Conservation (phyloP, 2,888 invertebrate genomes). For the Idaea biselata region DNA sequence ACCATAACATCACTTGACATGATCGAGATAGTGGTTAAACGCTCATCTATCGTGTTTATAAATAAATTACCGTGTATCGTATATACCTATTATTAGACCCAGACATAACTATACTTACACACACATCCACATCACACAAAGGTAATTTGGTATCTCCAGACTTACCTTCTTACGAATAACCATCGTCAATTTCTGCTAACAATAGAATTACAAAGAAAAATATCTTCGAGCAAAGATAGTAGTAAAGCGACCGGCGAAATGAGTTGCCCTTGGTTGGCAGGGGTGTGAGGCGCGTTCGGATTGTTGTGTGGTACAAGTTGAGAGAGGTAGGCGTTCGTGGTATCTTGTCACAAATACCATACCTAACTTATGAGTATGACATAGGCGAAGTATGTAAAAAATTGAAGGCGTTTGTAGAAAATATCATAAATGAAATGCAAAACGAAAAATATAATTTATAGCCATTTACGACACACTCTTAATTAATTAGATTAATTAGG, state of each 20-base stretch:
- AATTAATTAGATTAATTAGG: too few relatives aligned
- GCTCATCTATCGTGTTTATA: too few relatives aligned
- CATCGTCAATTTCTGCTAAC: slow-evolving; percentile 61
- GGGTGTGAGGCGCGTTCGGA: slow-evolving; percentile 74
- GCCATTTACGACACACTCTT: too few relatives aligned
- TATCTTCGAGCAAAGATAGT: slow-evolving; percentile 72
- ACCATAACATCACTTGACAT: too few relatives aligned
- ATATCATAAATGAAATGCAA: too few relatives aligned
- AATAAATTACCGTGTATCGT: too few relatives aligned
- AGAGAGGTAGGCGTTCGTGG: neutral
- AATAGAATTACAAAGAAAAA: slow-evolving; percentile 76
- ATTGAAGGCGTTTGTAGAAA: too few relatives aligned
- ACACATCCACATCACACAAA: slow-evolving; percentile 16
- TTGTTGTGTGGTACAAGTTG: slow-evolving; percentile 39
- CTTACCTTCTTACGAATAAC: slow-evolving; percentile 33
- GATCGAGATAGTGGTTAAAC: too few relatives aligned
- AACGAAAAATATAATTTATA: too few relatives aligned
- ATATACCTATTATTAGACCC: too few relatives aligned
- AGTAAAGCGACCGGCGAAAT: slow-evolving; percentile 69
- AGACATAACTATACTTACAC: neutral
- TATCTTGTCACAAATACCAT: neutral
- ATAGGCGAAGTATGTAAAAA: too few relatives aligned
- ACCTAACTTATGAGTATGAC: too few relatives aligned
- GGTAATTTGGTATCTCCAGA: slow-evolving; percentile 13
- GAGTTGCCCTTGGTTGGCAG: slow-evolving; percentile 75